Percentiles rank a stretch among this genome's conserved stretches.
Conservation (phyloP, 2,113 vertebrate species). For the Urocolius indicus region DNA sequence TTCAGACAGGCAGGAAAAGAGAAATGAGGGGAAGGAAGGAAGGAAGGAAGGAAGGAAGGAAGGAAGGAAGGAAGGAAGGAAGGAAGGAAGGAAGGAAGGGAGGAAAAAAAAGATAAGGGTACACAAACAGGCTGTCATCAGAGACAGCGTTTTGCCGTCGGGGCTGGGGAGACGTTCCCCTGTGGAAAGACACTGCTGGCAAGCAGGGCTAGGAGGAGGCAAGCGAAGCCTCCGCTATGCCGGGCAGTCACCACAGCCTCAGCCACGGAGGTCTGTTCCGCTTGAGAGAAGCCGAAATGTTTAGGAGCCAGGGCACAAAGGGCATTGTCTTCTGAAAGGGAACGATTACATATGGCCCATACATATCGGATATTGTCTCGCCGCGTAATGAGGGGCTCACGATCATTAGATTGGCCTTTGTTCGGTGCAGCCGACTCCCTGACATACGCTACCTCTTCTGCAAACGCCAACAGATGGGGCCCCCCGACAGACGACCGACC, state of each 20-base stretch:
- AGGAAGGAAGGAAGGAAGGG: too few relatives aligned
- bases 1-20: too few relatives aligned
- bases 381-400: conserved; percentile 84
- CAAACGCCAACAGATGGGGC: conserved; percentile 97
- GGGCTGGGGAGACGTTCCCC: neutral
- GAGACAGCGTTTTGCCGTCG: neutral
- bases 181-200: neutral
- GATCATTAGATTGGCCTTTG: conserved; percentile 84
- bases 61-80: neutral
- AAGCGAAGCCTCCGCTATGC: neutral
- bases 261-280: conserved; percentile 74
- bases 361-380: conserved; percentile 89
- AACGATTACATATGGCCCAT: conserved; percentile 92
- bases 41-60: too few relatives aligned
- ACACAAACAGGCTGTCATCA: neutral
- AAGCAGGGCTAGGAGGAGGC: neutral
- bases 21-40: too few relatives aligned
- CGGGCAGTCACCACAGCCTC: conserved; percentile 17
- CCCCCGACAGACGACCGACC: conserved; percentile 83
- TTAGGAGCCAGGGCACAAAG: conserved; percentile 81
- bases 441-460: conserved; percentile 93
- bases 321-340: conserved; percentile 89
- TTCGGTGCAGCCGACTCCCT: conserved; percentile 85
- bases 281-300: conserved; percentile 81
- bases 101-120: neutral